Base-by-base conservation (phyloP, 2,797 vertebrate genomes). In the Octomys mimax region DNA sequence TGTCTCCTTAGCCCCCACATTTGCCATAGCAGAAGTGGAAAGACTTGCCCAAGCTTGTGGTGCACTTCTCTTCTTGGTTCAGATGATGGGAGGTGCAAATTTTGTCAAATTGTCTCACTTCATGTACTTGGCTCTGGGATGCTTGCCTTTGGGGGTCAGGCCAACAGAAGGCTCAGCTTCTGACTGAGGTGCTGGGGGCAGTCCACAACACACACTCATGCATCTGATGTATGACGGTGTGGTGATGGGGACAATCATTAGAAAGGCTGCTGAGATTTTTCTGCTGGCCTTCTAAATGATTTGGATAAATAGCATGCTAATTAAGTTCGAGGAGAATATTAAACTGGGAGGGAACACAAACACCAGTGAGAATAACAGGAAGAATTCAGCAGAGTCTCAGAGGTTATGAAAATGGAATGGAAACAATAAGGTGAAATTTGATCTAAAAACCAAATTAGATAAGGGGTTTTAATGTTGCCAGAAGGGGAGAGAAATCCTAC, bases 371-470 rank as follows among this genome's bases (percentile, higher is more conserved):
- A 93, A 95, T 85, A 91, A 57, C 59, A 49, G 11, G 12, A 89
- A 57, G 86, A 95, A 87, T 66, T 81, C 39, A 49, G 68, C 0
- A 3, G 59, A 82, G 36, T 87, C 77, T 87, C 91, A 62, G 78
- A 82, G 61, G 81, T 85, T 90, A 68, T n/a, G 1, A 78, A 85
- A 92, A 86, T 62, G 42, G 61, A 54, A 31, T 77, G 71, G 90
- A 93, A 96, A 95, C 77, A 87, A 84, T 86, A 85, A 93, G 84
- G 24, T 79, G 64, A 95, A 93, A 96, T 87, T 93, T 57, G 59
- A 97, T 49, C 71, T 95, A 88, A 52, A 93, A 96, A 95, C 78
- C 78, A 95, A 88, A 97, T 95, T 85, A 88, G 73, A 85, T 78
- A 33, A 81, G 88, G 92, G 85, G 89, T 87, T 93, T 95, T 80